Percentiles rank a stretch among this genome's conserved stretches.
These are phyloP conservation scores for Aphaenogaster floridana DNA, from an alignment of 1,140 invertebrate genomes.

Conservation along the genomic window DNA sequence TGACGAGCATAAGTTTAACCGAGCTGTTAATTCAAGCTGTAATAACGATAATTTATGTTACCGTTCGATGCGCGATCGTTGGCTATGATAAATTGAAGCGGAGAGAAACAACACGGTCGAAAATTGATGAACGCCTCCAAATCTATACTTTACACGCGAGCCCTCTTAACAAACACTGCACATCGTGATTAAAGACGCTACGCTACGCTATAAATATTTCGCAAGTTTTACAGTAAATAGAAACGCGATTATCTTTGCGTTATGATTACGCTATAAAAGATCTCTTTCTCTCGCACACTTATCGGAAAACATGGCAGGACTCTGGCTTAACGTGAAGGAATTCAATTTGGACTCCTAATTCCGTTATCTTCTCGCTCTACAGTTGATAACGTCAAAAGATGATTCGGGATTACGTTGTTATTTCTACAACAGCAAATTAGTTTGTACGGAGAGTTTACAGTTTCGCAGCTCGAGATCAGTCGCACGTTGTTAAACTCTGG, in stretches of 20 bases:
- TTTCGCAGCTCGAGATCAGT: slow-evolving; percentile 24
- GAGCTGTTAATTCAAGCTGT: slow-evolving; percentile 15
- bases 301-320: slow-evolving; percentile 50
- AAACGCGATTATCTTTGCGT: slow-evolving; percentile 51
- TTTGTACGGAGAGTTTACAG: slow-evolving; percentile 5
- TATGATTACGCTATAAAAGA: slow-evolving; percentile 46
- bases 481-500: slow-evolving; percentile 45
- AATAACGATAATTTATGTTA: slow-evolving; percentile 36
- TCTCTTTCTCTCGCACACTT: slow-evolving; percentile 11
- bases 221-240: slow-evolving; percentile 49
- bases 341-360: background rate
- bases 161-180: slow-evolving; percentile 24
- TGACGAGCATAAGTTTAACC: slow-evolving; percentile 35
- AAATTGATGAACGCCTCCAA: slow-evolving; percentile 35
- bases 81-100: slow-evolving; percentile 31
- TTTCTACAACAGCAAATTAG: slow-evolving; percentile 36
- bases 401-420: slow-evolving; percentile 19
- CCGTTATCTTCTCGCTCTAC: slow-evolving; percentile 1
- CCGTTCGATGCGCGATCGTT: slow-evolving; percentile 14
- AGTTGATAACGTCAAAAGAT: slow-evolving; percentile 28
- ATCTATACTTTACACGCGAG: background rate
- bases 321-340: slow-evolving; percentile 31
- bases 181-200: slow-evolving; percentile 44
- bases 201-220: slow-evolving; percentile 45
- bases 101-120: slow-evolving; percentile 31